Evolutionary conservation across 2,113 vertebrate species (phyloP).

Genomic region (Rhinopithecus roxellana): DNA sequence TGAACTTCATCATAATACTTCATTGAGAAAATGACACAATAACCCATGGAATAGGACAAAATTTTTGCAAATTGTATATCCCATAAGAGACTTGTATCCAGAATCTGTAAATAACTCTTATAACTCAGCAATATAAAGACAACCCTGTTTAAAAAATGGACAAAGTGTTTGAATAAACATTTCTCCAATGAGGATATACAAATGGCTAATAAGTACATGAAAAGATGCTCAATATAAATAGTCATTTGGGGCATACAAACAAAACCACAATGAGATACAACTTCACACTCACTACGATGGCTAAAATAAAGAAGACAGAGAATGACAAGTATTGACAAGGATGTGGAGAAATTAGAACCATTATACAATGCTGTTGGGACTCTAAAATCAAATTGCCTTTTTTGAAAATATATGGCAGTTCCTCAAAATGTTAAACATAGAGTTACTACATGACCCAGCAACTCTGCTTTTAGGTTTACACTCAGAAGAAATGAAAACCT

Average conservation of each 20-base stretch:
- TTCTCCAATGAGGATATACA: no score
- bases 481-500: not conserved
- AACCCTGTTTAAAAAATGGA: no score
- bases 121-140: not conserved
- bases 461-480: not conserved
- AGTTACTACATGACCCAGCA: not conserved
- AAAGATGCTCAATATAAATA: not conserved
- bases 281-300: not conserved
- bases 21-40: not conserved
- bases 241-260: not conserved
- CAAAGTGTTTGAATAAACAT: no score
- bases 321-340: not conserved
- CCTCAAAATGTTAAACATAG: not conserved
- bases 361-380: not conserved
- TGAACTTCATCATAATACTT: not conserved
- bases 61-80: not conserved
- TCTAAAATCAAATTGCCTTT: not conserved
- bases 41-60: not conserved
- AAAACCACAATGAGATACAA: not conserved
- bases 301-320: not conserved
- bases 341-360: not conserved
- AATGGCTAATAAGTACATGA: not conserved
- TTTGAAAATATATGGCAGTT: not conserved
- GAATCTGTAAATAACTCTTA: not conserved
- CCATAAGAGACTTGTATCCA: not conserved